A percentile compares a stretch with the other conserved stretches of the same genome.
Conservation (phyloP, 2,888 invertebrate genomes). For the Belgica antarctica region DNA sequence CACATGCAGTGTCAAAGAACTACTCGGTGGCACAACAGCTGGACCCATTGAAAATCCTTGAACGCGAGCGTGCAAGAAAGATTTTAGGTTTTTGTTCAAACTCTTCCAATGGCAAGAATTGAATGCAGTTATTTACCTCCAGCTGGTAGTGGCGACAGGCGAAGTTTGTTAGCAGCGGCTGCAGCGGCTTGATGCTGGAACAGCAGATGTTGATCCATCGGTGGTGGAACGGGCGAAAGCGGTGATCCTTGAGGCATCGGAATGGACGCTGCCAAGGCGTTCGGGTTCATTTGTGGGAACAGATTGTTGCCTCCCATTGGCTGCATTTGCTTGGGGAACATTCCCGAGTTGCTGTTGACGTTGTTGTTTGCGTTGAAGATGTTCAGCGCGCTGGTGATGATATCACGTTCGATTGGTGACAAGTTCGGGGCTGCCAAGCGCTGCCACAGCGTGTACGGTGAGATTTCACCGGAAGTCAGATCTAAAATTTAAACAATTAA, state of each 20-base stretch:
- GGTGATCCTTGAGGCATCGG: constrained; percentile 49
- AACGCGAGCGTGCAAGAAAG: constrained; percentile 33
- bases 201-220: constrained; percentile 46
- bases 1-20: constrained; percentile 64
- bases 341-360: not conserved
- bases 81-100: constrained; percentile 3
- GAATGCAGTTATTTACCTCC: constrained; percentile 51
- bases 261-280: constrained; percentile 21
- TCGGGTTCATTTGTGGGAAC: constrained; percentile 51
- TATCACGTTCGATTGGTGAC: constrained; percentile 71
- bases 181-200: constrained; percentile 51
- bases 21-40: constrained; percentile 48
- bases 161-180: constrained; percentile 58
- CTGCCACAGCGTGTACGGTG: constrained; percentile 70
- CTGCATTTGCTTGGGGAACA: constrained; percentile 50
- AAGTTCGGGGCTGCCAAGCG: constrained; percentile 72
- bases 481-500: constrained; percentile 55
- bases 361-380: constrained; percentile 49
- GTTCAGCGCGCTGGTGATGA: constrained; percentile 64
- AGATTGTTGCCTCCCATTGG: constrained; percentile 47
- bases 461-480: constrained; percentile 73
- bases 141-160: constrained; percentile 64
- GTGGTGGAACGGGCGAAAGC: constrained; percentile 33
- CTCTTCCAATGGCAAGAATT: not conserved
- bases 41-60: constrained; percentile 42